A percentile compares a stretch with the other conserved stretches of the same genome.
phyloP scores from a whole-genome alignment of 2,113 vertebrate genomes.

The Halcyon senegalensis region DNA sequence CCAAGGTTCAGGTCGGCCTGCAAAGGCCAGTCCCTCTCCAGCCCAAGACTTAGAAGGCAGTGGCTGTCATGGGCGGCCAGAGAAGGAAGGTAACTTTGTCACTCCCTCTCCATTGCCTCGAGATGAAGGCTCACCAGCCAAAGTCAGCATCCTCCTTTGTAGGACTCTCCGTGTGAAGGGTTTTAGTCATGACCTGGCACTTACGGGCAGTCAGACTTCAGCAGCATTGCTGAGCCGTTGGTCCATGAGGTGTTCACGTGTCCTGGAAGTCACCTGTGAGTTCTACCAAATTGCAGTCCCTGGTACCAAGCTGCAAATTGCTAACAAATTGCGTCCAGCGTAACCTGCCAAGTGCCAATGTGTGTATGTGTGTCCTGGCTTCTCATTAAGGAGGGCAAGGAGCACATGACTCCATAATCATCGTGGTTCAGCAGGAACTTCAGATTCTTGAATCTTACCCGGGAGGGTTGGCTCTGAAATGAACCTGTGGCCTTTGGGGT shows the following conservation, averaged over 20 bases:
- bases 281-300: constrained; percentile 20
- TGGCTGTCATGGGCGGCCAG: neutral
- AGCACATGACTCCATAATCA: neutral
- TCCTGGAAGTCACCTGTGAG: constrained; percentile 22
- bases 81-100: neutral
- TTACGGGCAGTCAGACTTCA: neutral
- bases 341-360: neutral
- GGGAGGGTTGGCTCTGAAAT: neutral
- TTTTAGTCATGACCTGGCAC: neutral
- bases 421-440: fast-evolving
- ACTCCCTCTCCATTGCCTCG: neutral
- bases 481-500: neutral
- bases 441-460: neutral
- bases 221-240: constrained; percentile 16
- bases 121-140: neutral
- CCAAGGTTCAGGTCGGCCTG: neutral
- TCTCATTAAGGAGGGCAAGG: neutral
- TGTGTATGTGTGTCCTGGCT: neutral
- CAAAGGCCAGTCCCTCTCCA: neutral
- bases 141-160: neutral
- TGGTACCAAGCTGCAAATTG: neutral
- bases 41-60: neutral
- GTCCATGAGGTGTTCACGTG: neutral
- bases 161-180: neutral
- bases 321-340: neutral